Evolutionary conservation across 2,113 vertebrate genomes (phyloP).

Genomic region (Coptodon bakossiorum): DNA sequence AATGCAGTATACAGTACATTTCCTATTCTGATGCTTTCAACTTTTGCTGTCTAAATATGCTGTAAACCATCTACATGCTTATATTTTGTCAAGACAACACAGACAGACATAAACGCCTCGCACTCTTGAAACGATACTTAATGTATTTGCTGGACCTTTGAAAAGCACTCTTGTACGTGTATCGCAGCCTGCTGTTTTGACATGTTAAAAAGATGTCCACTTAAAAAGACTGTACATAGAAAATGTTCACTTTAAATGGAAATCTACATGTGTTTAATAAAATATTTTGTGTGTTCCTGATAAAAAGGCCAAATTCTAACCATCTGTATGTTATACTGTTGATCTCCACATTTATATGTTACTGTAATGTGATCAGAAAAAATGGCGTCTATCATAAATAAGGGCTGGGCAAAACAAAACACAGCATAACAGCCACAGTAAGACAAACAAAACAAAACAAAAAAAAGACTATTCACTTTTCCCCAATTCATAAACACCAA

Average conservation of each 20-base stretch:
- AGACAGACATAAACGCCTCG: background rate
- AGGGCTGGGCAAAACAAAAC: background rate
- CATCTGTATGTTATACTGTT: background rate
- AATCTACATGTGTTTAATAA: constrained; percentile 27
- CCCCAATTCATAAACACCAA: background rate
- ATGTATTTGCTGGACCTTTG: constrained; percentile 8
- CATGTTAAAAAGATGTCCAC: background rate
- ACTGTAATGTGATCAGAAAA: background rate
- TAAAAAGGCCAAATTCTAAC: background rate
- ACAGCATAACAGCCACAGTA: background rate
- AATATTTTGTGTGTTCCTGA: background rate
- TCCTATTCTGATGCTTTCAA: background rate
- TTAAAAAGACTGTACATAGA: constrained; percentile 4
- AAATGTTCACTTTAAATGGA: background rate
- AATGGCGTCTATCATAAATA: background rate
- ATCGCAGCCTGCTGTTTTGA: constrained; percentile 9
- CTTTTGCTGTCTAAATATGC: background rate
- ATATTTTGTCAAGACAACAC: background rate
- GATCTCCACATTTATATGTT: background rate
- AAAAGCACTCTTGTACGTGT: background rate
- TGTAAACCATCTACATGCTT: constrained; percentile 23
- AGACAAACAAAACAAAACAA: background rate
- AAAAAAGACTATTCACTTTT: background rate
- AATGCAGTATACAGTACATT: background rate
- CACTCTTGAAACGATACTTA: constrained; percentile 7